A percentile compares a stretch with the other conserved stretches of the same genome.
Evolutionary conservation across 2,888 invertebrate species (phyloP).

Genomic region (Lasioglossum villosulum): DNA sequence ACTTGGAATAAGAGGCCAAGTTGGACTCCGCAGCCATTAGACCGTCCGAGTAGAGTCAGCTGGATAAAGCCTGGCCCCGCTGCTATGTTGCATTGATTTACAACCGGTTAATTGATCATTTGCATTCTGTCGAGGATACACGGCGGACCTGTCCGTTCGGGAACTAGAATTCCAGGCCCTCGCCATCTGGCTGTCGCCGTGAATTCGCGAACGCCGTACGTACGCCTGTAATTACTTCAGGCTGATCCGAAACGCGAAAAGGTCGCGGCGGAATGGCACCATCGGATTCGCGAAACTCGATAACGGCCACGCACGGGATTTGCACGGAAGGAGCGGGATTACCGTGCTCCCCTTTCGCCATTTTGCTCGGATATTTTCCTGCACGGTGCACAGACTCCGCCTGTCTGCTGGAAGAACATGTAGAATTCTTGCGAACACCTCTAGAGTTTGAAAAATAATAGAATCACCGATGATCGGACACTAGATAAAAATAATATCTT

Average conservation of each 20-base stretch:
- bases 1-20: slow-evolving; percentile 58
- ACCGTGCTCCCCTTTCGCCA: not conserved
- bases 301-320: slow-evolving; percentile 28
- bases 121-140: slow-evolving; percentile 75
- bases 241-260: slow-evolving; percentile 10
- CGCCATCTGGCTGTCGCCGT: slow-evolving; percentile 39
- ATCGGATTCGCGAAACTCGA: not conserved
- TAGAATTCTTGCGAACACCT: not conserved
- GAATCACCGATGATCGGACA: not conserved
- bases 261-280: not conserved
- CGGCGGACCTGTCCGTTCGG: slow-evolving; percentile 27
- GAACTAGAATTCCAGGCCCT: slow-evolving; percentile 46
- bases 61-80: slow-evolving; percentile 69
- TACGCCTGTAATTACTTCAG: slow-evolving; percentile 19
- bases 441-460: not conserved
- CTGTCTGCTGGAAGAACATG: not conserved
- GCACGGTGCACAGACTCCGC: not conserved
- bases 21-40: slow-evolving; percentile 57
- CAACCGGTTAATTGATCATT: slow-evolving; percentile 82
- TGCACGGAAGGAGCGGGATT: slow-evolving; percentile 15
- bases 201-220: slow-evolving; percentile 38
- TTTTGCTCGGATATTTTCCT: not conserved
- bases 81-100: slow-evolving; percentile 78
- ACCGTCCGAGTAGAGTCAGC: slow-evolving; percentile 50
- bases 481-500: not conserved